Base-by-base conservation (phyloP, 64 coral and sea anemone genomes). In the Platygyra sinensis region DNA sequence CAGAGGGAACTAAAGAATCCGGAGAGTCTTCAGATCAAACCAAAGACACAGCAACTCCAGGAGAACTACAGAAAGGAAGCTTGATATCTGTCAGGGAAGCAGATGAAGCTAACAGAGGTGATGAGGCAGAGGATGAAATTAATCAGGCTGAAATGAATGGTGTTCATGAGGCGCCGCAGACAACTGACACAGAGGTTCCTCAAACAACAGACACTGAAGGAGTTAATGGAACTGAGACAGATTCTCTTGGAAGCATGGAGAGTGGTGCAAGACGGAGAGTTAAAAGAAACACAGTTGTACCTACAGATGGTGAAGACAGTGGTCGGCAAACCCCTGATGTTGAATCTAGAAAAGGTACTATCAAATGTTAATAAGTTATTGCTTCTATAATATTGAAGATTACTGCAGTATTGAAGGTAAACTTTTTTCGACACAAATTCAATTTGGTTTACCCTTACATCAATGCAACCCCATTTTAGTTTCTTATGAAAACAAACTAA, bases 141-240 rank as follows among this genome's bases (percentile, higher is more conserved):
- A 76, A 83, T 67, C 73, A 93, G 13, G 38, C 60, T 20, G 77
- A 79, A 25, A 87, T 38, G 22, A 92, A 79, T 79, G 90, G 90
- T 17, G 72, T 63, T 1, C 81, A 71, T 84, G 81, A 84, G 18
- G 22, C 36, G 39, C 81, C 77, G 10, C 79, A 80, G 27, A 85
- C 90, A 22, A 79, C 80, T 72, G 78, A 79, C 3, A 77, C 93
- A 62, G 94, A 94, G 15, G 83, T 90, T 62, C 97, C 88, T 39
- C 90, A 91, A 89, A 99, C 90, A 0, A 99, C 97, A n/a, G 91
- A 95, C 64, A 99, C 91, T 71, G 97, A 95, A 20, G 78, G 93
- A 72, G 87, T 84, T 2, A 90, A 98, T 89, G 96, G 93, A 74
- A 94, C 93, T 17, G 96, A 98, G 60, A 90, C 88, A 14, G 97